Evolutionary conservation across 1,140 invertebrate genomes (phyloP).

Genomic region (Leptinotarsa texana): DNA sequence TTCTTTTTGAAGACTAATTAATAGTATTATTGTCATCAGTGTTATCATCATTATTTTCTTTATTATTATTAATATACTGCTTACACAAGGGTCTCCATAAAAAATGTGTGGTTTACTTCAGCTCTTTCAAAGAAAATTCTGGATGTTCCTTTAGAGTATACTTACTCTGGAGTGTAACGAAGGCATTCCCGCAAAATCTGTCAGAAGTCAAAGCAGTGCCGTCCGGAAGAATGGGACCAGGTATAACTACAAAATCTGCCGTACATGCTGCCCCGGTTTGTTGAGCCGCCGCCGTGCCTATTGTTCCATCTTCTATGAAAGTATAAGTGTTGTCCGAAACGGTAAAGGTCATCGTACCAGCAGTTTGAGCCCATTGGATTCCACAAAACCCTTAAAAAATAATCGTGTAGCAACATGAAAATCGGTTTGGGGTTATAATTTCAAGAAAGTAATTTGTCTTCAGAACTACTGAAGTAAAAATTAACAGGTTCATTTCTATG

Average conservation of each 20-base stretch:
- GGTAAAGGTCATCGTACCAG: constrained; percentile 60
- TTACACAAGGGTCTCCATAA: neutral
- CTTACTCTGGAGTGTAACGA: constrained; percentile 59
- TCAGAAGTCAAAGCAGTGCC: constrained; percentile 58
- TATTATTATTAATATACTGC: neutral
- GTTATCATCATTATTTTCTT: neutral
- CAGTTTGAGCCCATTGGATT: constrained; percentile 65
- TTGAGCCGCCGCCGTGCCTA: constrained; percentile 61
- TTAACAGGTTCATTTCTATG: too few species aligned
- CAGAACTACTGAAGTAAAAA: too few species aligned
- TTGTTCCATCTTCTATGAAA: constrained; percentile 56
- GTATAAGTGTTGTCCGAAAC: constrained; percentile 63
- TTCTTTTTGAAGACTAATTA: too few species aligned
- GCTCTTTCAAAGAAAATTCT: too few species aligned
- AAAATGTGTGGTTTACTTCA: neutral
- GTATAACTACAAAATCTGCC: constrained; percentile 76
- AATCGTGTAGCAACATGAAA: too few species aligned
- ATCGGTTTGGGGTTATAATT: too few species aligned
- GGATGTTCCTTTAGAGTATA: neutral
- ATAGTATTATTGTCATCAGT: too few species aligned
- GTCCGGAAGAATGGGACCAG: constrained; percentile 59
- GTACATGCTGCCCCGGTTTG: constrained; percentile 63
- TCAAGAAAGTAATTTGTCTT: too few species aligned
- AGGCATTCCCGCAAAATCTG: constrained; percentile 76
- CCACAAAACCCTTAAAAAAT: constrained; percentile 63